Conservation (phyloP, 2,797 vertebrate species). For the Lithobates pipiens region DNA sequence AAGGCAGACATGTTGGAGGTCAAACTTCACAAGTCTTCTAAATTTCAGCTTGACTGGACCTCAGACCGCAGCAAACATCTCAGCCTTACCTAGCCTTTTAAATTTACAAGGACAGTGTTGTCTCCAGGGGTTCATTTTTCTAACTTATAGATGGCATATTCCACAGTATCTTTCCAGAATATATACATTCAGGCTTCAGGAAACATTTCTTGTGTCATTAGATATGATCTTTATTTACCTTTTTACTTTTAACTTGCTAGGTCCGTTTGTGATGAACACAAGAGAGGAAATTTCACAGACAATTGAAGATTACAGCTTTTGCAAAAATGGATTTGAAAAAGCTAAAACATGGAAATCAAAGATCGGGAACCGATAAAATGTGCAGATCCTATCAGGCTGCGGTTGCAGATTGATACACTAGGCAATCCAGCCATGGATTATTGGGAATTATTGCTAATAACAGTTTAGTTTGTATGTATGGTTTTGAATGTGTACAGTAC, state of each 20-base stretch:
- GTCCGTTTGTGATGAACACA: constrained; percentile 84
- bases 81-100: too few relatives aligned
- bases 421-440: not conserved
- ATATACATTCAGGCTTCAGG: too few relatives aligned
- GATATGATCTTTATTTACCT: not conserved
- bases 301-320: constrained; percentile 74
- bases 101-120: too few relatives aligned
- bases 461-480: constrained; percentile 6
- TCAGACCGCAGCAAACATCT: too few relatives aligned
- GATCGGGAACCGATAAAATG: constrained; percentile 73
- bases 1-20: too few relatives aligned
- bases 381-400: not conserved
- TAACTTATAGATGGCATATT: too few relatives aligned
- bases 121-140: too few relatives aligned
- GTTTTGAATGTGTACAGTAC: not conserved
- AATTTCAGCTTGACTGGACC: too few relatives aligned
- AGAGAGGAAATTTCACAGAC: constrained; percentile 79
- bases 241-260: constrained; percentile 66
- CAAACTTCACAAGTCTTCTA: too few relatives aligned
- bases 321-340: constrained; percentile 81
- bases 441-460: not conserved
- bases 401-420: not conserved
- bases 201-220: too few relatives aligned
- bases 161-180: too few relatives aligned
- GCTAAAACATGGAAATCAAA: constrained; percentile 80